Evolutionary conservation across 1,140 invertebrate genomes (phyloP).

Genomic region (Sitobion miscanthi): DNA sequence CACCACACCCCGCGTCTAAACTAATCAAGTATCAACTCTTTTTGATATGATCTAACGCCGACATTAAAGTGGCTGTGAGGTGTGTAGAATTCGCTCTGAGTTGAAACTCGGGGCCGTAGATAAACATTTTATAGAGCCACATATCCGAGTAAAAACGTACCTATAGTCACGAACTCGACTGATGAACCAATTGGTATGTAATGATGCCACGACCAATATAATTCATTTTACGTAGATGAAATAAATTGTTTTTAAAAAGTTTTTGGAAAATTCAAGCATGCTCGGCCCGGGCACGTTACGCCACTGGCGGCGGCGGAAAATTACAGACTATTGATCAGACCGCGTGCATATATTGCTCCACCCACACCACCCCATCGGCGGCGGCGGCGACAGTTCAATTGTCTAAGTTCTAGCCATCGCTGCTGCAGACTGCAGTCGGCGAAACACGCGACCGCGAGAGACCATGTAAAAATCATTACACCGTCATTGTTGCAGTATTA

Average conservation of each 20-base stretch:
- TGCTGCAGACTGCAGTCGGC: background rate
- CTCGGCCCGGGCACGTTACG: background rate
- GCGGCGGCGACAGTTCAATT: background rate
- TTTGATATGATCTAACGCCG: too few species aligned
- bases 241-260: background rate
- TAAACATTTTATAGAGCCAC: background rate
- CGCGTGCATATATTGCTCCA: background rate
- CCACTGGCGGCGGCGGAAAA: background rate
- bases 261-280: background rate
- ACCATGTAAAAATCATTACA: background rate
- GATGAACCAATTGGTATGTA: background rate
- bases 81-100: background rate
- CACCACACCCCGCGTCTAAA: background rate
- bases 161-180: background rate
- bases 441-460: background rate
- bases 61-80: too few species aligned
- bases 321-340: conserved; percentile 26
- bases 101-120: background rate
- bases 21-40: background rate
- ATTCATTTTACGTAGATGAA: background rate
- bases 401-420: background rate
- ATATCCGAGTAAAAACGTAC: background rate
- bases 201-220: background rate
- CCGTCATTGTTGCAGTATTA: background rate
- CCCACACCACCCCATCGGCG: background rate